Conservation (phyloP, 2,797 vertebrate species). For the Sphaeramia orbicularis region DNA sequence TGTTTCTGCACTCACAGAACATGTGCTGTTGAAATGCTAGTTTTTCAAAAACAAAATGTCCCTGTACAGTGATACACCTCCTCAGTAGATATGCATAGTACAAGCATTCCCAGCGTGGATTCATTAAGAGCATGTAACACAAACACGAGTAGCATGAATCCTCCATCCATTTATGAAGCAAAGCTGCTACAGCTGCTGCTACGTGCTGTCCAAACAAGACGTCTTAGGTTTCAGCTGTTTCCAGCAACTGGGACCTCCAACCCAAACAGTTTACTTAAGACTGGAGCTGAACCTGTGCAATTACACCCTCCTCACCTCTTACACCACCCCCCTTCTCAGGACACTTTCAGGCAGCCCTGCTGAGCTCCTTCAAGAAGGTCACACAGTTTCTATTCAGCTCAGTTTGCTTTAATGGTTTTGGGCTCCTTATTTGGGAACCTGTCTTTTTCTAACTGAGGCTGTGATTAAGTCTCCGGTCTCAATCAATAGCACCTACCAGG, state of each 20-base stretch:
- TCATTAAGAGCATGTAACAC: conserved; percentile 20
- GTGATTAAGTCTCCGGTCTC: conserved; percentile 40
- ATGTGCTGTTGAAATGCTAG: not conserved
- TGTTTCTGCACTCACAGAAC: not conserved
- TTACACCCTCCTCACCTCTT: conserved; percentile 29
- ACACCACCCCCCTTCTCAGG: not conserved
- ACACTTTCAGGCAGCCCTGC: conserved; percentile 20
- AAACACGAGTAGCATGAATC: conserved; percentile 19
- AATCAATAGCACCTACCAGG: conserved; percentile 32
- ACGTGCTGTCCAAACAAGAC: conserved; percentile 56
- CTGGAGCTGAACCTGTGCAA: conserved; percentile 40
- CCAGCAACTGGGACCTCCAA: conserved; percentile 56
- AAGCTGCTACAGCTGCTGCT: conserved; percentile 36
- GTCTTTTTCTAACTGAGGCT: conserved; percentile 29
- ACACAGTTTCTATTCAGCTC: conserved; percentile 29
- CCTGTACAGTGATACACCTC: not conserved
- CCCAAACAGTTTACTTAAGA: conserved; percentile 75
- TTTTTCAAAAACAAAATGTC: conserved; percentile 6
- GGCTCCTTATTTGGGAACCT: conserved; percentile 68
- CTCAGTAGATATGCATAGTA: not conserved
- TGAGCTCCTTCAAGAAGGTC: conserved; percentile 27
- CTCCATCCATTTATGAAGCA: conserved; percentile 35
- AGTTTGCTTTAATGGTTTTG: conserved; percentile 61
- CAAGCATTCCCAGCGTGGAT: conserved; percentile 3
- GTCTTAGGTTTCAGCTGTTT: conserved; percentile 54